A percentile compares a stretch with the other conserved stretches of the same genome.
Evolutionary conservation across 2,113 vertebrate genomes (phyloP).

Genomic region (Apaloderma vittatum): DNA sequence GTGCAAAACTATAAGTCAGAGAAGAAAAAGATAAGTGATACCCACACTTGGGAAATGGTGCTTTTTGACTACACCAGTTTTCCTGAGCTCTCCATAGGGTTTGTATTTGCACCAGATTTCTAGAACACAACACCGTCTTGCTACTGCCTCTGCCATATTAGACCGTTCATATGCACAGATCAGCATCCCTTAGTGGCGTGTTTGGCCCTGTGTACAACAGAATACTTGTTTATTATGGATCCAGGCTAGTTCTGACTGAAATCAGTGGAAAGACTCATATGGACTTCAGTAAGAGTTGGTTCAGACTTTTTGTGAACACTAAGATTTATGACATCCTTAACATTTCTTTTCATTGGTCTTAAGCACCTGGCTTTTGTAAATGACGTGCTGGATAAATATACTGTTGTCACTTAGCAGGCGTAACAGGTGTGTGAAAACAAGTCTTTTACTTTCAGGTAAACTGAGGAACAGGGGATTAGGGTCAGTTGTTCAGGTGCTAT

Average conservation of each 20-base stretch:
- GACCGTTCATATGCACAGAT: background rate
- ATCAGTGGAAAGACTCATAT: background rate
- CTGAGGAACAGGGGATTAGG: background rate
- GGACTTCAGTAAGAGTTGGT: conserved; percentile 17
- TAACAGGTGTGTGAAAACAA: conserved; percentile 35
- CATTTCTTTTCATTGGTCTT: conserved; percentile 64
- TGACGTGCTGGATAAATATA: conserved; percentile 18
- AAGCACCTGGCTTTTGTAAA: conserved; percentile 53
- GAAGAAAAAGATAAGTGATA: background rate
- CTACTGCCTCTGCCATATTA: background rate
- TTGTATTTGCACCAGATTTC: background rate
- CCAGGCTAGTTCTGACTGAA: conserved; percentile 12
- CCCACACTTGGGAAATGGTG: background rate
- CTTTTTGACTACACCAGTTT: background rate
- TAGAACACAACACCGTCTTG: background rate
- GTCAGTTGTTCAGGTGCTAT: background rate
- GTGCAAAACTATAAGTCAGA: background rate
- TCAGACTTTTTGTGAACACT: background rate
- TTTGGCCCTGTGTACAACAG: background rate
- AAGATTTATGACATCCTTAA: conserved; percentile 60
- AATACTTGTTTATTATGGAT: conserved; percentile 44
- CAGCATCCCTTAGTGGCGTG: background rate
- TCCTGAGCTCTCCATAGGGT: background rate
- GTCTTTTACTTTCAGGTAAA: conserved; percentile 21
- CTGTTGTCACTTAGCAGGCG: conserved; percentile 40